Conservation (phyloP, 2,113 vertebrate genomes). For the Sinocyclocheilus grahami region DNA sequence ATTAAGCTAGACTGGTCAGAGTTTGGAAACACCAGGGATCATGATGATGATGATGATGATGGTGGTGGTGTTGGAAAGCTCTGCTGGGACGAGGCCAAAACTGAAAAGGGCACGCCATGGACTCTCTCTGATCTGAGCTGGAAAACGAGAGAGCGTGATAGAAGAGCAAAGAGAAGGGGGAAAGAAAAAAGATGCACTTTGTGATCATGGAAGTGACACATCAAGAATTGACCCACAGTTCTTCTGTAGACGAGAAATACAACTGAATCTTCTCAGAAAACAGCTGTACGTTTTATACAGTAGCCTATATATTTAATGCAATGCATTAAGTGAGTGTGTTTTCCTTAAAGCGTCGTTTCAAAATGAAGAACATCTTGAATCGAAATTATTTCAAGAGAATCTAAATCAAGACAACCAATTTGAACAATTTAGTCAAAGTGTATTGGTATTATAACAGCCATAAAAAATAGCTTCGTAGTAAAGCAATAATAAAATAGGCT, state of each 20-base stretch:
- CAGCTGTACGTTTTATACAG: neutral
- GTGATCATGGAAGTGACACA: neutral
- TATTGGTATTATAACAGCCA: neutral
- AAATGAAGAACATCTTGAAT: neutral
- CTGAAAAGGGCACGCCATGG: conserved; percentile 59
- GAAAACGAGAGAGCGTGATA: conserved; percentile 59
- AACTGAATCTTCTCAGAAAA: neutral
- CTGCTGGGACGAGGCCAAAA: conserved; percentile 83
- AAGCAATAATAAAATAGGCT: no score
- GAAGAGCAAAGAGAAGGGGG: neutral
- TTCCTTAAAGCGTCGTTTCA: neutral
- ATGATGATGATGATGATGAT: conserved; percentile 60
- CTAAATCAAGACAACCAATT: conserved; percentile 21
- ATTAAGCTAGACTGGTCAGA: conserved; percentile 84
- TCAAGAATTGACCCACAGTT: neutral
- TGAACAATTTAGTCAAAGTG: neutral
- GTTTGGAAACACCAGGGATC: conserved; percentile 77
- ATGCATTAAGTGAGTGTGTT: neutral
- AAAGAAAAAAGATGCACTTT: neutral
- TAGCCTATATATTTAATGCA: neutral
- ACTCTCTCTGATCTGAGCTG: conserved; percentile 66
- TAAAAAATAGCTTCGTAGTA: neutral
- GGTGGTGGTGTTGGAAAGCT: conserved; percentile 60
- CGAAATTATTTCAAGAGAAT: neutral
- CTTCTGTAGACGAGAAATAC: neutral